These are phyloP conservation scores for Microctonus brassicae DNA, from an alignment of 2,888 invertebrate genomes.

Conservation along the genomic window DNA sequence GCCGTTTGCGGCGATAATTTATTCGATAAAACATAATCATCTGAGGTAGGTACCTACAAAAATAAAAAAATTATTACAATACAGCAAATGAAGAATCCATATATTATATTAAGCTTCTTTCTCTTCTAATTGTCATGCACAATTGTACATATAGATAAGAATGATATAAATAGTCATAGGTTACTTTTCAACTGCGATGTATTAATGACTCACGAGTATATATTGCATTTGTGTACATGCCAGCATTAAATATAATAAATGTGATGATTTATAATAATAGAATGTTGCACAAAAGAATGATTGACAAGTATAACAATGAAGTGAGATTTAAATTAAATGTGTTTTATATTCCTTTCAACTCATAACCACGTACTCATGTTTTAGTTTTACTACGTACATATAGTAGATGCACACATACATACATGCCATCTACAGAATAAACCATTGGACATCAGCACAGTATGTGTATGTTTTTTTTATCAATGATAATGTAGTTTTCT, in stretches of 20 bases:
- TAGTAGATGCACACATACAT: too few relatives aligned
- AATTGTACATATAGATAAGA: neutral
- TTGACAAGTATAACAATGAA: neutral
- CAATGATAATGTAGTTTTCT: too few relatives aligned
- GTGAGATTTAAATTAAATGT: neutral
- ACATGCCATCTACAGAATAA: too few relatives aligned
- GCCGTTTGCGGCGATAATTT: conserved; percentile 39
- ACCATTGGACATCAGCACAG: too few relatives aligned
- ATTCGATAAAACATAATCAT: neutral
- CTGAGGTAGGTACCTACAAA: conserved; percentile 18
- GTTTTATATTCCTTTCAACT: neutral
- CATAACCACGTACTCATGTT: neutral
- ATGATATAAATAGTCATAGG: neutral
- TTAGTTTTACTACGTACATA: too few relatives aligned
- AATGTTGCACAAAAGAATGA: neutral
- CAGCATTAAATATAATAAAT: neutral
- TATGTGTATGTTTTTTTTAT: too few relatives aligned
- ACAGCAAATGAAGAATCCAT: neutral
- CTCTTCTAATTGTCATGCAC: too few relatives aligned
- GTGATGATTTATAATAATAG: neutral
- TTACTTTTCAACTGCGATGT: neutral
- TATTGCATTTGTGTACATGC: conserved; percentile 51
- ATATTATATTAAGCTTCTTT: too few relatives aligned
- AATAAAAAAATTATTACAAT: neutral
- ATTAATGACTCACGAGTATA: conserved; percentile 51